Evolutionary conservation across 2,888 invertebrate species (phyloP).

Genomic region (Atrina japonica): DNA sequence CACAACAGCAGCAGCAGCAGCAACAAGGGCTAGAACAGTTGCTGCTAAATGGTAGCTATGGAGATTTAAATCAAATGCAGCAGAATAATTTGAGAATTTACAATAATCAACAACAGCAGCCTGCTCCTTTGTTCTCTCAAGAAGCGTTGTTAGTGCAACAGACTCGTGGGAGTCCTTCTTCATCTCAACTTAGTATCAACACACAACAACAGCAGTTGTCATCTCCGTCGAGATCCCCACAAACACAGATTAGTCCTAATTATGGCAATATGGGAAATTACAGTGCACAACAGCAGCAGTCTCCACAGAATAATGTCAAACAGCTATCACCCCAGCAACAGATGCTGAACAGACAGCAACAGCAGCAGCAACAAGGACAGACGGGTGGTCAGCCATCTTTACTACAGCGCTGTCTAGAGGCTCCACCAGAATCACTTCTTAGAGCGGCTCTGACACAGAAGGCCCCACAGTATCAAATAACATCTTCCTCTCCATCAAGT

Average conservation of each 20-base stretch:
- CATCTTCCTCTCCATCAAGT: constrained; percentile 5
- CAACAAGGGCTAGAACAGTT: constrained; percentile 53
- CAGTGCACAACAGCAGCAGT: constrained; percentile 41
- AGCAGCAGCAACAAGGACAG: constrained; percentile 51
- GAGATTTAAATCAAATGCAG: constrained; percentile 47
- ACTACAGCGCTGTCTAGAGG: constrained; percentile 66
- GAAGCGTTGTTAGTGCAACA: constrained; percentile 38
- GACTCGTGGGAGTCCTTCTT: constrained; percentile 48
- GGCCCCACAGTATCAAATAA: constrained; percentile 33
- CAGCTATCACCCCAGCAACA: constrained; percentile 65
- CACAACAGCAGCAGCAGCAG: constrained; percentile 48
- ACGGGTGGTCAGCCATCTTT: constrained; percentile 53
- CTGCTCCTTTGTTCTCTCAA: constrained; percentile 27
- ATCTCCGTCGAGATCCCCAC: constrained; percentile 68
- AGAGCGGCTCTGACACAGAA: constrained; percentile 70
- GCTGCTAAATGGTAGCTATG: constrained; percentile 48
- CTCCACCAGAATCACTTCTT: constrained; percentile 67
- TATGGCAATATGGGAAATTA: constrained; percentile 61
- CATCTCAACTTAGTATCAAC: constrained; percentile 57
- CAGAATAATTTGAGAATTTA: constrained; percentile 37
- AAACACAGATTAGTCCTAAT: constrained; percentile 60
- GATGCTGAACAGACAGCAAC: constrained; percentile 50
- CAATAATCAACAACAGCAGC: constrained; percentile 19
- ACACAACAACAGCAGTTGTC: constrained; percentile 53
- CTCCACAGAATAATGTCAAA: constrained; percentile 57